Percentiles rank a stretch among this genome's conserved stretches.
phyloP scores from a whole-genome alignment of 2,113 vertebrate genomes.

The Oceanodroma tethys region DNA sequence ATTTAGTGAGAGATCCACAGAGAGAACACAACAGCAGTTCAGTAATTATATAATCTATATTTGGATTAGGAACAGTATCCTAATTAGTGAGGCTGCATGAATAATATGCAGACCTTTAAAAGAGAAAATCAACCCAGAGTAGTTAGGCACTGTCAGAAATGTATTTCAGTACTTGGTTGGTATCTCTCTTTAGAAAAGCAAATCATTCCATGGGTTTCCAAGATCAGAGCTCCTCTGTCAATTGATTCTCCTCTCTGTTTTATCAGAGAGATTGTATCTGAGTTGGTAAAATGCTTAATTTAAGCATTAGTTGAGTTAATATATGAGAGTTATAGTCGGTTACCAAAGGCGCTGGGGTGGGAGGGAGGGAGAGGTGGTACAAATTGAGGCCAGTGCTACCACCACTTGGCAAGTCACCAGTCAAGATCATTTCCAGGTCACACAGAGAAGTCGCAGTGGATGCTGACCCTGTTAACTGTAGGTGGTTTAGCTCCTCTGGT shows the following conservation, averaged over 20 bases:
- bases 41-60: background rate
- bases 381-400: accelerated
- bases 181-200: background rate
- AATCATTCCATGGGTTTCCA: background rate
- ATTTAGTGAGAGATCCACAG: background rate
- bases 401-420: background rate
- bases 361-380: background rate
- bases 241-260: background rate
- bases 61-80: background rate
- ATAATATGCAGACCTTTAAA: background rate
- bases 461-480: background rate
- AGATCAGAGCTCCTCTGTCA: background rate
- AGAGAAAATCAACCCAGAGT: background rate
- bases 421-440: background rate
- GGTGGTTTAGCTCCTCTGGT: background rate
- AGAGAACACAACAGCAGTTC: background rate
- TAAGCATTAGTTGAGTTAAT: background rate
- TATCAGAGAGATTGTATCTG: background rate
- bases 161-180: background rate
- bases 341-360: accelerated
- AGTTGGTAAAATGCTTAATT: background rate
- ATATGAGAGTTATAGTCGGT: background rate
- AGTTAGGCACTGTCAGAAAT: background rate
- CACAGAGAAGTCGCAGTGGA: background rate
- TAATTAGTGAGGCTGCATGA: background rate